These are phyloP conservation scores for Ochotona curzoniae DNA, from an alignment of 2,113 vertebrate genomes.

Conservation along the genomic window DNA sequence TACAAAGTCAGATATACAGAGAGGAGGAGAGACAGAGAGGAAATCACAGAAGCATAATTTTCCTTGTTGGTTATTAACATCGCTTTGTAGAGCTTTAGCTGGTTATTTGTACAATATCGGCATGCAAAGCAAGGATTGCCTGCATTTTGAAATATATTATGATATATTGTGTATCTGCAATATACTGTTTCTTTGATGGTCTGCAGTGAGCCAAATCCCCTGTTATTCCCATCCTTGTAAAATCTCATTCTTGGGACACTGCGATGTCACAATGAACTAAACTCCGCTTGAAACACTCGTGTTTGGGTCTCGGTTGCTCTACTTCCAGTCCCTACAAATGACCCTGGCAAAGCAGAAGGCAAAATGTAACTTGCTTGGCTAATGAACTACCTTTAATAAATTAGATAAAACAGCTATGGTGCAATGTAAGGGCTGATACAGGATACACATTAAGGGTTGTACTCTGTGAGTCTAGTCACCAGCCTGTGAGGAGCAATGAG, in stretches of 20 bases:
- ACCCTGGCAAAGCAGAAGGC: too few species aligned
- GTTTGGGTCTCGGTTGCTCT: too few species aligned
- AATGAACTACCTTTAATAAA: not conserved
- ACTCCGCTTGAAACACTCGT: too few species aligned
- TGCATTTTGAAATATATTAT: conserved; percentile 38
- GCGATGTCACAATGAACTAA: too few species aligned
- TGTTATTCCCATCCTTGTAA: not conserved
- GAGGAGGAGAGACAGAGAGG: too few species aligned
- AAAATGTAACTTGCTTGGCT: conserved; percentile 1
- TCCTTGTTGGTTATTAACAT: not conserved
- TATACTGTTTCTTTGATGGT: conserved; percentile 12
- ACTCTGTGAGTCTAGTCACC: not conserved
- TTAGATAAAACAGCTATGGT: not conserved
- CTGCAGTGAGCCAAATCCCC: not conserved
- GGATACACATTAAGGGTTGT: not conserved
- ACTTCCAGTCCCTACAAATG: too few species aligned
- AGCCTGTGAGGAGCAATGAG: not conserved
- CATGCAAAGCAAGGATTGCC: not conserved
- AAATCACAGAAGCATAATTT: not conserved
- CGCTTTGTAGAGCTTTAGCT: not conserved
- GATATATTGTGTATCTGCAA: not conserved
- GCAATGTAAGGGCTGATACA: not conserved
- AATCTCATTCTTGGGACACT: not conserved
- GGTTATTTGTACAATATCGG: not conserved
- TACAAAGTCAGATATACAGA: too few species aligned